phyloP scores from a whole-genome alignment of 2,113 vertebrate genomes.

The Lycocorax pyrrhopterus region DNA sequence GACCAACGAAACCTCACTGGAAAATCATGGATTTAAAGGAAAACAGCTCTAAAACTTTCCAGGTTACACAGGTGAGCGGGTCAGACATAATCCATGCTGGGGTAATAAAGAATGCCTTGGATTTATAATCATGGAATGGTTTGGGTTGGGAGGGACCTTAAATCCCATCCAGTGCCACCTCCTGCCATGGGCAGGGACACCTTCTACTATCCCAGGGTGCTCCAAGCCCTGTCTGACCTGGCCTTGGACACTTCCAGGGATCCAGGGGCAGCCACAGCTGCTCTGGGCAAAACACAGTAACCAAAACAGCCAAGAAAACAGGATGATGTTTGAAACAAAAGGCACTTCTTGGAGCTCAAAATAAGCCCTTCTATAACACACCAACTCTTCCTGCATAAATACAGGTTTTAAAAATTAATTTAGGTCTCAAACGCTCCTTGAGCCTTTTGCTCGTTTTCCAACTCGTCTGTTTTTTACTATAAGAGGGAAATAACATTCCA shows the following conservation, averaged over 20 bases:
- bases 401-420: not conserved
- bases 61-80: not conserved
- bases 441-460: not conserved
- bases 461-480: not conserved
- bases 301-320: not conserved
- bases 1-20: not conserved
- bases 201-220: rapidly evolving
- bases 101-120: not conserved
- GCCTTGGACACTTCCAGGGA: not conserved
- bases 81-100: not conserved
- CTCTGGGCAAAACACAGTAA: not conserved
- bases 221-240: not conserved
- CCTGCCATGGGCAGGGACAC: not conserved
- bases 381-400: not conserved
- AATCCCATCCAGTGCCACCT: not conserved
- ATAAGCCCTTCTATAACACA: not conserved
- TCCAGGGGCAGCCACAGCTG: not conserved
- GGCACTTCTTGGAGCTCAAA: not conserved
- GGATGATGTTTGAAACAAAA: not conserved
- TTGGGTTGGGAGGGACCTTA: not conserved
- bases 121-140: not conserved
- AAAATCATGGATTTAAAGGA: not conserved
- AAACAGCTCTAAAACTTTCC: not conserved
- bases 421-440: not conserved
- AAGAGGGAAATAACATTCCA: not conserved